Evolutionary conservation across 2,113 vertebrate species (phyloP).

Genomic region (Rhinolophus sinicus): DNA sequence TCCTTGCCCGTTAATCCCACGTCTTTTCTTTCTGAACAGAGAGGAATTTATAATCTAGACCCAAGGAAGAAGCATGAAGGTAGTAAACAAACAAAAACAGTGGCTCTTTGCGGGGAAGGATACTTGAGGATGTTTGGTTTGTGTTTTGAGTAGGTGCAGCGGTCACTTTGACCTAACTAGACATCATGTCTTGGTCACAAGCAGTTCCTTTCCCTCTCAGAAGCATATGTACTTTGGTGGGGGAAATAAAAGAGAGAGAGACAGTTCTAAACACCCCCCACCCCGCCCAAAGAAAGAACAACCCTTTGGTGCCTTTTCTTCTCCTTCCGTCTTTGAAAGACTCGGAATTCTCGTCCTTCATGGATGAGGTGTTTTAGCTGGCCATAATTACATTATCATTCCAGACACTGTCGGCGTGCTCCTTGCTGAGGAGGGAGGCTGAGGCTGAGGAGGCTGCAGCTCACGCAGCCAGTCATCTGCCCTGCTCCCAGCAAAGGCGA

Average conservation of each 20-base stretch:
- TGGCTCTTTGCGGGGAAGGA: neutral
- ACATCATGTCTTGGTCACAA: neutral
- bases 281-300: neutral
- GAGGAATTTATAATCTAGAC: neutral
- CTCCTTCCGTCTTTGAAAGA: neutral
- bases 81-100: neutral
- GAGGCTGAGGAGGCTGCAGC: slow-evolving; percentile 62
- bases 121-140: neutral
- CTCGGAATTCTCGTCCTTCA: slow-evolving; percentile 63
- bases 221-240: neutral
- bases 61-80: neutral
- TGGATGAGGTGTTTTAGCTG: slow-evolving; percentile 65
- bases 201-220: neutral
- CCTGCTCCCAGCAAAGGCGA: slow-evolving; percentile 70
- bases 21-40: neutral
- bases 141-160: neutral
- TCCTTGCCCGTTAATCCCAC: neutral
- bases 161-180: neutral
- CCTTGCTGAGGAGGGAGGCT: slow-evolving; percentile 67
- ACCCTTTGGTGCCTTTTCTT: slow-evolving; percentile 46
- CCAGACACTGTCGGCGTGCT: slow-evolving; percentile 46
- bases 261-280: neutral
- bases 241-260: neutral
- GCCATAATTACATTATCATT: slow-evolving; percentile 75
- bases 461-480: neutral